phyloP scores from a whole-genome alignment of 2,113 vertebrate genomes.

The Anhinga rufa region DNA sequence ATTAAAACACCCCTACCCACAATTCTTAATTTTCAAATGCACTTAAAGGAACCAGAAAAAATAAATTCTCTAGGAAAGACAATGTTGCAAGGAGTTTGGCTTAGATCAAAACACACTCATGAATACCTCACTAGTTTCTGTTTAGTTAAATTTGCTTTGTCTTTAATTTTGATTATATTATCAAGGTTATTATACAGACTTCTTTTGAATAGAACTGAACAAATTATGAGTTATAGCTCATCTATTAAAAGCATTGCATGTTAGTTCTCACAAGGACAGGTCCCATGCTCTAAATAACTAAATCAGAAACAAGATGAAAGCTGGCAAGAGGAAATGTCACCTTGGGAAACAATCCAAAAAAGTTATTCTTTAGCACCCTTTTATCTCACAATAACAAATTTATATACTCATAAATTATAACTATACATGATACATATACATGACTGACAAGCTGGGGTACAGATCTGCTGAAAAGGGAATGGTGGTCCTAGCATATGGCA shows the following conservation, averaged over 20 bases:
- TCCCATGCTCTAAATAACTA: neutral
- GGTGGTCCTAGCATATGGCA: neutral
- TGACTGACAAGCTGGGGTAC: neutral
- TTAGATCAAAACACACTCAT: neutral
- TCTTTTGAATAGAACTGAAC: neutral
- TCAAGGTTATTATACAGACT: neutral
- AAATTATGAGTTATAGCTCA: neutral
- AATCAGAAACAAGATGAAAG: neutral
- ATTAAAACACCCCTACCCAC: neutral
- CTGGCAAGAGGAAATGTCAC: neutral
- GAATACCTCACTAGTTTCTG: neutral
- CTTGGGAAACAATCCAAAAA: neutral
- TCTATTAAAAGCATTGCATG: neutral
- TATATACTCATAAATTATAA: neutral
- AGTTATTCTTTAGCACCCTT: neutral
- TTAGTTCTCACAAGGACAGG: neutral
- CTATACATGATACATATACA: neutral
- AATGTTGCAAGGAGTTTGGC: neutral
- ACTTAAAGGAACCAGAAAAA: neutral
- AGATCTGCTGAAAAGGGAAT: neutral
- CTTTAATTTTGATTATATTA: neutral
- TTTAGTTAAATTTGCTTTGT: neutral
- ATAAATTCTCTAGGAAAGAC: neutral
- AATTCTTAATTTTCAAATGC: neutral
- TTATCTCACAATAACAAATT: neutral